These are phyloP conservation scores for Pao palembangensis DNA, from an alignment of 2,113 vertebrate genomes.

Conservation along the genomic window DNA sequence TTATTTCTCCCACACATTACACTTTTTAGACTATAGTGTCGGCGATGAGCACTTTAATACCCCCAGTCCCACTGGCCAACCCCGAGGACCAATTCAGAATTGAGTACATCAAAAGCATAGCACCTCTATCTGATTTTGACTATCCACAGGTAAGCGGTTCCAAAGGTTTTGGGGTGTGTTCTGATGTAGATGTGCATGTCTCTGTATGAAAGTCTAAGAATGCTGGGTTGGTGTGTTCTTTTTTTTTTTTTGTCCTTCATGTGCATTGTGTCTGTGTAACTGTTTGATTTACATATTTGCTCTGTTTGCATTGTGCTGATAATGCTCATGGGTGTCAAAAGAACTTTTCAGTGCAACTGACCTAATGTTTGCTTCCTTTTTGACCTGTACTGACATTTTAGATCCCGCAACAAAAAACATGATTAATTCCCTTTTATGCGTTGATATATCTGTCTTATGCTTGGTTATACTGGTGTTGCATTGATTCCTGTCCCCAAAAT, in stretches of 20 bases:
- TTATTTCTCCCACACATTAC: conserved; percentile 35
- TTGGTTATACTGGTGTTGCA: neutral
- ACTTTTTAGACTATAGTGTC: conserved; percentile 92
- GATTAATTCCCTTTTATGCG: neutral
- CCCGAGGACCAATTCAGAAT: conserved; percentile 96
- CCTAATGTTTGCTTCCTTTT: neutral
- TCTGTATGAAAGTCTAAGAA: conserved; percentile 1
- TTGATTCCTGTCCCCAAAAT: neutral
- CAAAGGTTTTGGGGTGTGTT: neutral
- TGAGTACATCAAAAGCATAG: conserved; percentile 99
- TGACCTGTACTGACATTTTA: neutral
- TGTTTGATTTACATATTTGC: conserved; percentile 4
- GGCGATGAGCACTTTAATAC: conserved; percentile 99
- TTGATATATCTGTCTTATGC: neutral
- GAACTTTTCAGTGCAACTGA: neutral
- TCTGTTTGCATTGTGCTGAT: conserved; percentile 9
- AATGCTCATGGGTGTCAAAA: conserved; percentile 6
- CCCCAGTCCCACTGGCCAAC: conserved; percentile 94
- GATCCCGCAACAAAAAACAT: neutral
- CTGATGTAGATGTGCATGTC: neutral
- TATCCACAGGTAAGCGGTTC: conserved; percentile 89
- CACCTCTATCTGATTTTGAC: conserved; percentile 95
- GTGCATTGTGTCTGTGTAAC: conserved; percentile 17
- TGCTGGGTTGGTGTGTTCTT: neutral
- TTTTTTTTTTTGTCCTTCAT: neutral